Base-by-base conservation (phyloP, 2,797 vertebrate genomes). In the Argyrosomus regius region DNA sequence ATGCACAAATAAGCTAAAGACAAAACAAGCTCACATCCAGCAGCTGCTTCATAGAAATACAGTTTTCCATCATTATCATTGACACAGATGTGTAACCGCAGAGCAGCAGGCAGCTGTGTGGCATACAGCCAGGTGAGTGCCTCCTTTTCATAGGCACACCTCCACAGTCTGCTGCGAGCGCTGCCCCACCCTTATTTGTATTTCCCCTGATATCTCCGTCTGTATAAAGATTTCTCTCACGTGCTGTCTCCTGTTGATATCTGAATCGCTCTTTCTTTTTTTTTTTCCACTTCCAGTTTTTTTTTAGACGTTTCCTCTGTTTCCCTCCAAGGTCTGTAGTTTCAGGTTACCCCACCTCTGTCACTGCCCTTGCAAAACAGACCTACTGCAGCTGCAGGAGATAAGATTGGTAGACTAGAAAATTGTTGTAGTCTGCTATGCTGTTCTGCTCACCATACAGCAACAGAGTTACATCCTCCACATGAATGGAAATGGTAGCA, bases 171-270 rank as follows among this genome's bases (percentile, higher is more conserved):
- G 83, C 82, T 81, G 73, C 61, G 58, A 84, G 65, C n/a, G 22
- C 82, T 75, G 93, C 94, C 94, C 89, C 93, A 94, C 94, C 94
- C 94, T 86, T 70, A 75, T 92, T 89, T 86, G 43, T 76, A 52
- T 59, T 62, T 54, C 75, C 77, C 72, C 53, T 41, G 77, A 79
- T 68, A 67, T 79, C 75, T 79, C 76, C 80, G 49, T 76, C 82
- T 26, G 16, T 62, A 52, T 52, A 46, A 72, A 81, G 46, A 13
- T 77, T 76, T 60, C 62, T 61, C 54, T 75, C 43, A n/a, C 68
- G 24, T 46, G 61, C 81, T 7, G 31, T 56, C 76, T 87, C 83
- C 89, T 87, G 88, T 92, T 90, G 88, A 90, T 87, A 81, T 82
- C 59, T 75, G 20, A 72, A 76, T 88, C 52, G 78, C 12, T 75